phyloP scores from a whole-genome alignment of 2,797 vertebrate species.

The Aselliscus stoliczkanus region DNA sequence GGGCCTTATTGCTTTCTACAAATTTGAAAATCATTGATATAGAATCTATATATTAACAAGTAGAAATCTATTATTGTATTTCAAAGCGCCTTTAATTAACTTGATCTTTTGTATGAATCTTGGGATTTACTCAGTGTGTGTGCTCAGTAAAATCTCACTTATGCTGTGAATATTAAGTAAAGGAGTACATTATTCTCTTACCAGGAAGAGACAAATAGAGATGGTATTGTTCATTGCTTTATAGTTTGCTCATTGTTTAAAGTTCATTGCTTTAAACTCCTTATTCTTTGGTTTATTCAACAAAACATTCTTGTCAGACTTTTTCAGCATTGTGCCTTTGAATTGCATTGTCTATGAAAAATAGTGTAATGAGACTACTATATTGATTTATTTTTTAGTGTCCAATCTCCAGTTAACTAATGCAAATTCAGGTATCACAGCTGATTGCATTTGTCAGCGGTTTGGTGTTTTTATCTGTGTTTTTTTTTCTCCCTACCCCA shows the following conservation, averaged over 20 bases:
- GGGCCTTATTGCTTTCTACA: neutral
- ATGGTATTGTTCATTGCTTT: neutral
- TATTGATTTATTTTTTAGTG: constrained; percentile 25
- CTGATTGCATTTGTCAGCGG: constrained; percentile 61
- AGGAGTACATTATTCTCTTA: neutral
- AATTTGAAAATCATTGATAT: neutral
- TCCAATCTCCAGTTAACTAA: neutral
- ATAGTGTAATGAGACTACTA: neutral
- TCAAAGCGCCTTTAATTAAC: neutral
- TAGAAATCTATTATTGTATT: neutral
- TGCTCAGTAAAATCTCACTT: neutral
- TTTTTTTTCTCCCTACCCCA: neutral
- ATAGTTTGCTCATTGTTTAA: too few species aligned
- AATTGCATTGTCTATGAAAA: constrained; percentile 26
- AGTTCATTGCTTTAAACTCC: neutral
- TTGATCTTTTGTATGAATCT: neutral
- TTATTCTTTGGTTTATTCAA: neutral
- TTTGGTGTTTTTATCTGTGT: constrained; percentile 23
- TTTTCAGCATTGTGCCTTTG: neutral
- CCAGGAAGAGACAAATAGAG: neutral
- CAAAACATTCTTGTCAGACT: neutral
- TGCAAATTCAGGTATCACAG: constrained; percentile 58
- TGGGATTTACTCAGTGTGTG: neutral
- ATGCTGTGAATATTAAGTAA: neutral
- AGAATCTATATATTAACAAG: neutral